Evolutionary conservation across 2,797 vertebrate genomes (phyloP), one percentile per base, ranked within the genome.

Genomic region (Prunella strophiata): DNA sequence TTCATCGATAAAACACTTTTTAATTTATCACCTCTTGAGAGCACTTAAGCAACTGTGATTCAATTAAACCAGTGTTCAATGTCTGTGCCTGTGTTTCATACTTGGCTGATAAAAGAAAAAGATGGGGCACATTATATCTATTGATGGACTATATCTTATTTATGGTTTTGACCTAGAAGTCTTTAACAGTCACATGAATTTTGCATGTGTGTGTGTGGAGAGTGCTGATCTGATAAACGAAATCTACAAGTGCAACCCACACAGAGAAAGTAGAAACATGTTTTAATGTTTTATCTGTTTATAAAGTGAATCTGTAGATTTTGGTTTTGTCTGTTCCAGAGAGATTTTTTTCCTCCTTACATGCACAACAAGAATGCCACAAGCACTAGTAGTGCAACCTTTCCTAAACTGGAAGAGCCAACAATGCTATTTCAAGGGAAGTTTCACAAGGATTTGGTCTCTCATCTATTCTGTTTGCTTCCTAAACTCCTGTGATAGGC

Each of bases 11-110:
- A 92, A 89, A 62, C 34, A 65, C 79, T 94, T 95, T 81, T 91
- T 77, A 93, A 94, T 96, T 95, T 92, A 87, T 96, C 82, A 91
- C 78, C 70, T 94, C 94, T 62, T 88, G 88, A 95, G 92, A 93
- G 47, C 59, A 75, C 78, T 95, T 96, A 95, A 96, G 43, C 78
- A 91, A 92, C 92, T 89, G 73, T 91, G 94, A 94, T 96, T 96
- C 95, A 97, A 72, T 96, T 96, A 96, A 95, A 89, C 48, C 36
- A 51, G 42, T 79, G 80, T 94, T 96, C 93, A 95, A 0, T 91
- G 82, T 25, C 50, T 92, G 34, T 85, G 82, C 66, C 87, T 83
- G 65, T 75, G 85, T 91, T 96, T 89, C 70, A 79, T 83, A 76
- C 50, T 74, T 79, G 75, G 36, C 80, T 93, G 95, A 95, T 93